Evolutionary conservation across 2,113 vertebrate species (phyloP), one percentile per base, ranked within the genome.

Genomic region (Beaufortia kweichowensis): DNA sequence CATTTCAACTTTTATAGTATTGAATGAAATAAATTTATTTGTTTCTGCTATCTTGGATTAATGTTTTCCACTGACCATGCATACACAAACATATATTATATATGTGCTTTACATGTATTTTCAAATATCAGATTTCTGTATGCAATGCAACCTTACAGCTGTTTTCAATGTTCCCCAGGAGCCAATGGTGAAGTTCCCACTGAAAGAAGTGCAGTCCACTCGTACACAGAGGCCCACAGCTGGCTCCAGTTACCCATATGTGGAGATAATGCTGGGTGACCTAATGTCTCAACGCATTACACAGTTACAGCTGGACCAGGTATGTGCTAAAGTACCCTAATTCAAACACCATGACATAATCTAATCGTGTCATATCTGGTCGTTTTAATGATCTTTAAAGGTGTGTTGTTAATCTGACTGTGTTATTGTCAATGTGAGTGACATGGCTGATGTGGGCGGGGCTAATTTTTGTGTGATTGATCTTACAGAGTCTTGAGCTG

Each of bases 281-380:
- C 82, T 95, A 83, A 91, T 93, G 14, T 90, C 93, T 28, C 96
- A 94, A 83, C 87, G 91, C 23, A 90, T 96, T 85, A 94, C 93
- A 59, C 97, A 98, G 86, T 92, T 98, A 62, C 97, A 98, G 82
- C 91, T 98, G 57, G 95, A 98, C 77, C 97, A 98, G 95, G 97
- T 98, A 23, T 8, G 56, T 81, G 53, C 61, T 76, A 50, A 4
- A 29, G 11, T 19, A n/a, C 19, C 17, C 21, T 41, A 4, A 19
- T 72, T 43, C 10, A 3, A 71, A 26, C 43, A 39, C 12, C 14
- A 59, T 21, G 4, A 26, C 21, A 26, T 26, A 26, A 71, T 57
- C 4, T 35, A 31, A 70, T 55, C 6, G 3, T 12, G 14, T 2
- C 15, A 29, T 50, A 67, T 70, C 67, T 35, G 50, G 5, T 56